Evolutionary conservation across 2,888 invertebrate genomes (phyloP).

Genomic region (Perizoma flavofasciatum): DNA sequence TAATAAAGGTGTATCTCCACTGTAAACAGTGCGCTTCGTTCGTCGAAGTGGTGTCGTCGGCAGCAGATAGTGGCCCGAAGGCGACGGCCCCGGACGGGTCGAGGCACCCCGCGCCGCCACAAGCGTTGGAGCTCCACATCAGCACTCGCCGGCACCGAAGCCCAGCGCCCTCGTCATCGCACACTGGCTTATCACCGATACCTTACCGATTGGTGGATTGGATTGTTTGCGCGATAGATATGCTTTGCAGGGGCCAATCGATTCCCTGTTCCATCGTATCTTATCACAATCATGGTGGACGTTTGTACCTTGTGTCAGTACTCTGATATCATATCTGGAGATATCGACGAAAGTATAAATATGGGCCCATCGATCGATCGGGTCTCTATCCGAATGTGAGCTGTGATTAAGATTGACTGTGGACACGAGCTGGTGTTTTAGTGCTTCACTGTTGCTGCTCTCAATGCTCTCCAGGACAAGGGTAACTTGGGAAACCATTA

Average conservation of each 20-base stretch:
- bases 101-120: constrained; percentile 36
- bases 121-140: constrained; percentile 41
- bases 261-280: constrained; percentile 72
- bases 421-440: constrained; percentile 47
- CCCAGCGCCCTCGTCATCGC: constrained; percentile 36
- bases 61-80: constrained; percentile 64
- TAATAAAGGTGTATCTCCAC: constrained; percentile 77
- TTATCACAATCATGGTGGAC: constrained; percentile 81
- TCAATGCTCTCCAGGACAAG: constrained; percentile 36
- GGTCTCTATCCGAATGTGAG: constrained; percentile 78
- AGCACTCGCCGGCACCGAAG: constrained; percentile 27
- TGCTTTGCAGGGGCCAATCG: constrained; percentile 73
- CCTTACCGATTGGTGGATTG: constrained; percentile 74
- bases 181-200: constrained; percentile 63
- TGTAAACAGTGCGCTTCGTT: constrained; percentile 63
- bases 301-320: constrained; percentile 73
- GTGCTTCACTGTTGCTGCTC: constrained; percentile 44
- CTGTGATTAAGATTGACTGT: constrained; percentile 71
- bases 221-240: constrained; percentile 79
- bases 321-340: constrained; percentile 79
- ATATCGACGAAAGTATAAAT: constrained; percentile 83
- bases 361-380: constrained; percentile 83
- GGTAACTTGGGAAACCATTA: constrained; percentile 25
- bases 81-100: constrained; percentile 58
- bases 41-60: constrained; percentile 60